phyloP scores from a whole-genome alignment of 2,888 invertebrate species.

The Hirtodrosophila histrioides region DNA sequence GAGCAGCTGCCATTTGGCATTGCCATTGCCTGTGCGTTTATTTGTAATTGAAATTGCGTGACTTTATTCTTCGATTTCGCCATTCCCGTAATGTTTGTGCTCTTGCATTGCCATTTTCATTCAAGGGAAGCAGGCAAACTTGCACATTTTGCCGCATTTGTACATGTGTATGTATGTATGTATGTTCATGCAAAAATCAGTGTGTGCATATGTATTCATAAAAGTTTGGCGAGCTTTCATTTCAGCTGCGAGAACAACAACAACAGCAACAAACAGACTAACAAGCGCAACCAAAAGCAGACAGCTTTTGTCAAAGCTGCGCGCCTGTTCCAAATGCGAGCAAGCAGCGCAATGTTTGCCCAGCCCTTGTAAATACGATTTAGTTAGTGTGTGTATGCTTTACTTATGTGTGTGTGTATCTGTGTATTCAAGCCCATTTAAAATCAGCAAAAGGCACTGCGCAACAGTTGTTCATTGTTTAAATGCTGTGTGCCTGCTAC shows the following conservation, averaged over 20 bases:
- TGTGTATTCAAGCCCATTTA: background rate
- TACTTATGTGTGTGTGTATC: background rate
- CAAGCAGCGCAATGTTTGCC: slow-evolving; percentile 75
- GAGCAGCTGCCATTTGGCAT: slow-evolving; percentile 36
- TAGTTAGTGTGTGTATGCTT: background rate
- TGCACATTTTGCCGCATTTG: slow-evolving; percentile 48
- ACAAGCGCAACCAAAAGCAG: slow-evolving; percentile 22
- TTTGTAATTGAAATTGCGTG: slow-evolving; percentile 77
- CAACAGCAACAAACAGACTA: slow-evolving; percentile 17
- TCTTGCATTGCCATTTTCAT: slow-evolving; percentile 38
- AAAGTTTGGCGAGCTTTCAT: slow-evolving; percentile 59
- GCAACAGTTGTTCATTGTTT: slow-evolving; percentile 6
- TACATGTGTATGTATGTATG: slow-evolving; percentile 4
- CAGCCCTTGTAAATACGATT: slow-evolving; percentile 62
- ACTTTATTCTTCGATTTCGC: slow-evolving; percentile 75
- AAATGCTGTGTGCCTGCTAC: slow-evolving; percentile 58
- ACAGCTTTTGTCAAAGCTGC: slow-evolving; percentile 42
- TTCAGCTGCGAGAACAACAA: slow-evolving; percentile 27
- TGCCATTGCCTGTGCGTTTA: slow-evolving; percentile 49
- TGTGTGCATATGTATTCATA: background rate
- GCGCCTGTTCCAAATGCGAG: slow-evolving; percentile 68
- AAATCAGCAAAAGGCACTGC: slow-evolving; percentile 22
- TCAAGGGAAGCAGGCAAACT: slow-evolving; percentile 36
- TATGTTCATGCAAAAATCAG: background rate
- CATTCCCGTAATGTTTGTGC: slow-evolving; percentile 32